Base-by-base conservation (phyloP, 2,113 vertebrate genomes). In the Aldabrachelys gigantea region DNA sequence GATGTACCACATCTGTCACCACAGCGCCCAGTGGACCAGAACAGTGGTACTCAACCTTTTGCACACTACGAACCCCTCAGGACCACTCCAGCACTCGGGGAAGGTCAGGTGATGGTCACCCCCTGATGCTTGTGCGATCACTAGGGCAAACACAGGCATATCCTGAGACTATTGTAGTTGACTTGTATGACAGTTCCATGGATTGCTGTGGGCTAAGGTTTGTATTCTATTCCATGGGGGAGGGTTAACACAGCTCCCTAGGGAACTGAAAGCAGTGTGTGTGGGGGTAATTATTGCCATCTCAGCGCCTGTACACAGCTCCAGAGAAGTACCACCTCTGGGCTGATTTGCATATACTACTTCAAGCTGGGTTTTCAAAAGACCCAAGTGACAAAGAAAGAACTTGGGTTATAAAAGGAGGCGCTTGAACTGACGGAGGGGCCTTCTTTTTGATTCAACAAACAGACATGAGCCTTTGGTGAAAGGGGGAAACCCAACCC, bases 51-150 rank as follows among this genome's bases (percentile, higher is more conserved):
- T 21, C 50, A 27, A 53, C 24, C 29, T 54, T 62, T 52, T 38
- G 5, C 13, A 41, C 38, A 25, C 44, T 52, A 10, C 0, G 0
- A 87, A 72, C 69, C 24, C 22, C 24, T 53, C 0, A 1, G 19
- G 6, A 47, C 11, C 38, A 80, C 56, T 35, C 65, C 38, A 14
- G 13, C 1, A 0, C 3, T 24, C 25, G 6, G n/a, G 79, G 19
- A 80, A 72, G 82, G 44, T 44, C 56, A 82, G 17, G 8, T 27
- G 24, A 31, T 2, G 6, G 12, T 35, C 38, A 22, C 35, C 17
- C 29, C 19, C 4, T n/a, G 65, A 72, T 16, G n/a, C 65, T 56
- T 76, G 53, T 38, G 59, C 29, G 11, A 62, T 12, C 31, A 29
- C 29, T 62, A 31, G 12, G 13, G 31, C 29, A 62, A 31, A 62